Evolutionary conservation across 2,113 vertebrate species (phyloP), one percentile per base, ranked within the genome.

Genomic region (Hirundichthys speculiger): DNA sequence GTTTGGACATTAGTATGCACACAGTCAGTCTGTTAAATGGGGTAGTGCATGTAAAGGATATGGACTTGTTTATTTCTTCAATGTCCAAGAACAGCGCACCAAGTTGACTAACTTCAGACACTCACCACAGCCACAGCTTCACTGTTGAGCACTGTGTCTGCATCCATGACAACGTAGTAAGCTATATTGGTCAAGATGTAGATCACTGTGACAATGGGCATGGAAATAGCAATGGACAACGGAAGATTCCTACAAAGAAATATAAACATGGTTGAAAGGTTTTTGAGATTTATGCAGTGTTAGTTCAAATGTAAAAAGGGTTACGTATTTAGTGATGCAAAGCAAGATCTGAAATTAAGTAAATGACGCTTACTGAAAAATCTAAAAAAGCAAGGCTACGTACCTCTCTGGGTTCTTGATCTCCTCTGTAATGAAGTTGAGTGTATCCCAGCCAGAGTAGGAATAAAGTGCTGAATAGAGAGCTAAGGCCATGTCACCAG

Each of bases 391-490:
- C 8, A 50, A 15, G 11, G 47, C 1, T 18, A 18, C 2, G 1
- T 63, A 94, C 94, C 92, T 93, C 59, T 94, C 88, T 62, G 93
- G 93, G 76, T 94, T 89, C 77, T 93, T 91, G 72, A 94, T 88
- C 84, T 94, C 94, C 82, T 94, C 94, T 3, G 94, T 94, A 67
- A 94, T 92, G 76, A 91, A 94, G 88, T 94, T 94, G 47, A 94
- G 90, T 0, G 93, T 93, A 68, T 94, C 94, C 94, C 94, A 94
- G 39, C 94, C 94, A 0, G 94, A 93, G 74, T 94, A 94, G 1
- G 94, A 94, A 72, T 93, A 94, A 1, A 94, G 81, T 0, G 94
- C 93, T 4, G 94, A 87, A n/a, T 94, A 94, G 21, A 94, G 82
- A 13, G 92, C 93, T 63, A 94, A 60, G 7, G 94, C 89, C 86